Conservation (phyloP, 2,888 invertebrate species). For the Clusia tigrina region DNA sequence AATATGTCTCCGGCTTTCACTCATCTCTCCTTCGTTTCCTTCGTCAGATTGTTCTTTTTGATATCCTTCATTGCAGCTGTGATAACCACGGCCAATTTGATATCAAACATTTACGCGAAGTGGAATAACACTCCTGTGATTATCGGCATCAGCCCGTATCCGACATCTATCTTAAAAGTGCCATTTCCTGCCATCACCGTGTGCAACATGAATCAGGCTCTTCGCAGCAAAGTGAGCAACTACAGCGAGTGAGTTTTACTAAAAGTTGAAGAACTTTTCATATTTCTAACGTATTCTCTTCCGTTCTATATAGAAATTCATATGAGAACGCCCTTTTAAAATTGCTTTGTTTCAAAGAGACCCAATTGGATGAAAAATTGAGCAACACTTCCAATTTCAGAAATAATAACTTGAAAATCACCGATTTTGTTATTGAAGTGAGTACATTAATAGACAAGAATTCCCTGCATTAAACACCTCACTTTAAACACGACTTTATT, state of each 20-base stretch:
- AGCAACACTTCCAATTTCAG: not conserved
- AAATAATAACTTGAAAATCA: constrained; percentile 39
- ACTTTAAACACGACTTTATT: not conserved
- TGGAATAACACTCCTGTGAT: constrained; percentile 80
- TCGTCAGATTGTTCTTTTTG: constrained; percentile 77
- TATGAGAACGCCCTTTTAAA: constrained; percentile 42
- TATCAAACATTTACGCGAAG: constrained; percentile 75
- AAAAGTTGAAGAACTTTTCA: not conserved
- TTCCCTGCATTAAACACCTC: not conserved
- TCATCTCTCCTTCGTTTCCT: too few relatives aligned
- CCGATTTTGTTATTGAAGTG: constrained; percentile 43
- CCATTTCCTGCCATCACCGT: constrained; percentile 86
- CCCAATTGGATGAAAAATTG: constrained; percentile 19
- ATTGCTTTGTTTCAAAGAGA: constrained; percentile 38
- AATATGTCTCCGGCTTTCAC: too few relatives aligned
- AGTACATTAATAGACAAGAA: too few relatives aligned
- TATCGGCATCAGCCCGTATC: constrained; percentile 77
- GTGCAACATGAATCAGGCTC: constrained; percentile 85
- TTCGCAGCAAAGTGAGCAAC: constrained; percentile 70
- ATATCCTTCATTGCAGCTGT: constrained; percentile 73
- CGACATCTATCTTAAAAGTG: constrained; percentile 72
- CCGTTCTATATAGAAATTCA: constrained; percentile 37
- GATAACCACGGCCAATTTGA: constrained; percentile 67
- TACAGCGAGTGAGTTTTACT: constrained; percentile 52
- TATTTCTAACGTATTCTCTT: not conserved